These are phyloP conservation scores for Neocrepidodera transversa DNA, from an alignment of 2,888 invertebrate species.

Conservation along the genomic window DNA sequence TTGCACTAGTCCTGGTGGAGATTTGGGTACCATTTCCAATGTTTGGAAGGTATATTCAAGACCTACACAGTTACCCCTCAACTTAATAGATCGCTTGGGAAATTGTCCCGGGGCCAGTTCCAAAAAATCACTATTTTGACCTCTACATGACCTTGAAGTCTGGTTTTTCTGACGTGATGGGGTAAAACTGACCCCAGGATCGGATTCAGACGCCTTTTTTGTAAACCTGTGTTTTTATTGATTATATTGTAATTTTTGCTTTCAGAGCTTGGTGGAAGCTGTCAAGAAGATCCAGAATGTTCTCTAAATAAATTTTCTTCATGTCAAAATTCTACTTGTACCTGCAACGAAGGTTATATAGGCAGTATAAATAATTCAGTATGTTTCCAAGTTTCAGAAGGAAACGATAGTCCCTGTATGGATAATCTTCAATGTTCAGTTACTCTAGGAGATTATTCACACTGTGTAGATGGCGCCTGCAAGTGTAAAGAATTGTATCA, in stretches of 20 bases:
- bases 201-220: too few species aligned
- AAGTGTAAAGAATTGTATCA: conserved; percentile 48
- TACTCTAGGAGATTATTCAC: conserved; percentile 44
- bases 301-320: conserved; percentile 38
- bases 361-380: conserved; percentile 27
- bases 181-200: too few species aligned
- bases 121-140: too few species aligned
- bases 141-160: too few species aligned
- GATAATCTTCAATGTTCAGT: conserved; percentile 49
- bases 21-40: too few species aligned
- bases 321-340: conserved; percentile 46
- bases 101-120: too few species aligned
- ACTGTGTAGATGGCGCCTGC: conserved; percentile 47
- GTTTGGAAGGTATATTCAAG: too few species aligned
- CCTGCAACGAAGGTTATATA: conserved; percentile 45
- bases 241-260: conserved; percentile 17
- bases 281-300: conserved; percentile 47
- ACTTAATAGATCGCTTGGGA: too few species aligned
- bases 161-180: too few species aligned
- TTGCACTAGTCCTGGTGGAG: too few species aligned
- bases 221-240: too few species aligned
- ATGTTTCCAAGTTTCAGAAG: conserved; percentile 48
- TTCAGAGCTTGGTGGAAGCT: conserved; percentile 50
- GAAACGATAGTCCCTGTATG: conserved; percentile 43
- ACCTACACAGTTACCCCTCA: too few species aligned